These are phyloP conservation scores for Chroicocephalus ridibundus DNA, from an alignment of 2,113 vertebrate genomes.

Conservation along the genomic window DNA sequence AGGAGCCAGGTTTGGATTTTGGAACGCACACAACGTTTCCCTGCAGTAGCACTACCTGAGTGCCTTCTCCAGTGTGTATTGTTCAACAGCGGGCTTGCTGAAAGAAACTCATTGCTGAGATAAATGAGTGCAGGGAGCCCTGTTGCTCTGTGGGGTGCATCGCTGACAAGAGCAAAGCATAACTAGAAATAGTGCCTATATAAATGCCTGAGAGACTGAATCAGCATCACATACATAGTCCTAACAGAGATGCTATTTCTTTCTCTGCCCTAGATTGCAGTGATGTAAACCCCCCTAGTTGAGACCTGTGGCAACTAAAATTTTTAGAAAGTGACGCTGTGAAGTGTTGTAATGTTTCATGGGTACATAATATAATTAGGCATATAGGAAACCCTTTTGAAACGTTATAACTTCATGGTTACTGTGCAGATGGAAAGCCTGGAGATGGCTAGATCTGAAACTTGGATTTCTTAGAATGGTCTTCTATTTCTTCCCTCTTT, in stretches of 20 bases:
- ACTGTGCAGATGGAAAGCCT: neutral
- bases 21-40: fast-evolving
- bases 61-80: fast-evolving
- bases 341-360: neutral
- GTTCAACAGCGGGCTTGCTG: neutral
- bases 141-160: neutral
- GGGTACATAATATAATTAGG: neutral
- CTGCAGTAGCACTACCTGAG: neutral
- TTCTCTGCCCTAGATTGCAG: neutral
- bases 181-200: neutral
- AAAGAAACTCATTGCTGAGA: neutral
- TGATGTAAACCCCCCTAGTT: neutral
- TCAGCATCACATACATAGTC: fast-evolving
- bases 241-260: neutral
- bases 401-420: neutral
- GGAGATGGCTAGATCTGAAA: neutral
- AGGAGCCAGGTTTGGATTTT: neutral
- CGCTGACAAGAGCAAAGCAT: neutral
- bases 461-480: neutral
- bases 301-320: neutral
- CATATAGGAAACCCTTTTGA: neutral
- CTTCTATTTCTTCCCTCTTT: neutral
- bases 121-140: neutral
- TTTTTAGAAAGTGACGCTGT: neutral
- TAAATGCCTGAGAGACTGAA: neutral